phyloP scores from a whole-genome alignment of 2,888 invertebrate genomes.

The Pseudococcus jackbeardsleyi region DNA sequence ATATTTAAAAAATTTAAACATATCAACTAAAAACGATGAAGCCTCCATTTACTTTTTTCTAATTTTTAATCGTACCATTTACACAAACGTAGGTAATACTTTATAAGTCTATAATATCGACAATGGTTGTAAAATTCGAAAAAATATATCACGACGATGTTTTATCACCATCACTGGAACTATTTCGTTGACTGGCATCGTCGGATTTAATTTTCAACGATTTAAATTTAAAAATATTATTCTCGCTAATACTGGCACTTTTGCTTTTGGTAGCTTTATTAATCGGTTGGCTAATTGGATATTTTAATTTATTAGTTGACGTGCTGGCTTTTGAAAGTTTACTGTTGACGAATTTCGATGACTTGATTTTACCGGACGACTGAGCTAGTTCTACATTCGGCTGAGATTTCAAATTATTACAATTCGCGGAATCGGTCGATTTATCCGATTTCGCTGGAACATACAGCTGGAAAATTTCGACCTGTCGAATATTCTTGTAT shows the following conservation, averaged over 20 bases:
- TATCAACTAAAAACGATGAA: no score
- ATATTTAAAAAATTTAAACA: neutral
- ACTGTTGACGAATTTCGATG: slow-evolving; percentile 45
- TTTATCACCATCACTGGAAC: neutral
- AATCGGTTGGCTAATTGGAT: slow-evolving; percentile 50
- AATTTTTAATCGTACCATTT: no score
- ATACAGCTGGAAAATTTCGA: slow-evolving; percentile 17
- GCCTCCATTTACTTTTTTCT: no score
- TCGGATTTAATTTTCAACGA: slow-evolving; percentile 52
- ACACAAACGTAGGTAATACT: no score
- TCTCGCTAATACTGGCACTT: slow-evolving; percentile 4
- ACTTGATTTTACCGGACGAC: neutral
- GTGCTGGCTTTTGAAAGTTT: slow-evolving; percentile 58
- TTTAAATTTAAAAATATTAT: slow-evolving; percentile 21
- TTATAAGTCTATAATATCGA: no score
- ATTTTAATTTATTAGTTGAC: slow-evolving; percentile 54
- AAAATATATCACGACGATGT: neutral
- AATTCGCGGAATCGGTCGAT: neutral
- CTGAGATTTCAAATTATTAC: no score
- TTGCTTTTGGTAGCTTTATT: slow-evolving; percentile 19
- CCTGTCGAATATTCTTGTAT: slow-evolving; percentile 34
- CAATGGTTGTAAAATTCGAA: no score
- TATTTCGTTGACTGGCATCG: neutral
- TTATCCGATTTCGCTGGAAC: neutral
- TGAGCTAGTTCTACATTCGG: neutral